Percentiles rank a stretch among this genome's conserved stretches.
phyloP scores from a whole-genome alignment of 2,888 invertebrate genomes.

The Thymelicus acteon region DNA sequence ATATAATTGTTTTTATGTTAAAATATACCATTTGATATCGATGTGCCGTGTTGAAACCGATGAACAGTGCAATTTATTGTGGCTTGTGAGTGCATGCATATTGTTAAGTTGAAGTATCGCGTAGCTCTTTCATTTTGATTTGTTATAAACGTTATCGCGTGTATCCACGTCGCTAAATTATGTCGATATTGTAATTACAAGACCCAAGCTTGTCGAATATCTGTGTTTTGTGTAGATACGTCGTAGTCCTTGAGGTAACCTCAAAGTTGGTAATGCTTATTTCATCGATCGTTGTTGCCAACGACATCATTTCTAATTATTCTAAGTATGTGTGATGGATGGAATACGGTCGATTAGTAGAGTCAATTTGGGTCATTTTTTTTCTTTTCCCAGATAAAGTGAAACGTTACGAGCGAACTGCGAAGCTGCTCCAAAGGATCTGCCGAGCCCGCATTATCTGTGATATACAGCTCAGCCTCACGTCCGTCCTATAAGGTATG shows the following conservation, averaged over 20 bases:
- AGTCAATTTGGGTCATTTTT: conserved; percentile 31
- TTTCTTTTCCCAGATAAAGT: conserved; percentile 59
- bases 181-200: conserved; percentile 49
- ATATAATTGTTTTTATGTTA: conserved; percentile 53
- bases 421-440: conserved; percentile 81
- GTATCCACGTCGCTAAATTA: conserved; percentile 60
- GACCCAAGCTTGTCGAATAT: conserved; percentile 40
- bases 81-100: conserved; percentile 30
- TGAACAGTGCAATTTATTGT: conserved; percentile 37
- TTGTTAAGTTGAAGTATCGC: conserved; percentile 57
- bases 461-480: conserved; percentile 86
- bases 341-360: neutral
- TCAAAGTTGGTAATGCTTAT: conserved; percentile 54
- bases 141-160: conserved; percentile 52
- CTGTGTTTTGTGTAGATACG: conserved; percentile 40
- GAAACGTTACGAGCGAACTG: conserved; percentile 80
- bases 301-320: conserved; percentile 22
- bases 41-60: conserved; percentile 40
- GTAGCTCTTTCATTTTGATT: conserved; percentile 53
- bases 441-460: conserved; percentile 85
- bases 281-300: conserved; percentile 39
- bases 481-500: conserved; percentile 84
- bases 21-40: conserved; percentile 54
- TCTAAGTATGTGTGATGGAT: neutral
- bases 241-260: conserved; percentile 64